phyloP scores from a whole-genome alignment of 53 echinoderm and acorn worm genomes.

The Stichopus horrens region DNA sequence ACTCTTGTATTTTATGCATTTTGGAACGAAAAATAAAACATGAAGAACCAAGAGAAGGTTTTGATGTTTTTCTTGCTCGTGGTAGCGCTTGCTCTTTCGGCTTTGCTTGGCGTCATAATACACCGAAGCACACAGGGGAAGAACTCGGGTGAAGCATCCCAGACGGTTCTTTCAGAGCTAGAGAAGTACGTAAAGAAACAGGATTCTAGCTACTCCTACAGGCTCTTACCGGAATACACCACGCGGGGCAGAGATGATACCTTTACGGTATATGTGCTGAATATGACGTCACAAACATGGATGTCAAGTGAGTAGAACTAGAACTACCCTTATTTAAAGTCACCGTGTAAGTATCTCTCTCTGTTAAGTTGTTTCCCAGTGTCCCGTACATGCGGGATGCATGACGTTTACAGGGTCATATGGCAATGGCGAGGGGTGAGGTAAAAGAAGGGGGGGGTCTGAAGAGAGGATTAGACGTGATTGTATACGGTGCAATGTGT shows the following conservation, averaged over 20 bases:
- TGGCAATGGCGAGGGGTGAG: no score
- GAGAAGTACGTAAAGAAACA: conserved; percentile 58
- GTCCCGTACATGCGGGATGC: no score
- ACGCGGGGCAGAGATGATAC: conserved; percentile 13
- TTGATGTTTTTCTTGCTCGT: background rate
- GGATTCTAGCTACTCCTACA: conserved; percentile 47
- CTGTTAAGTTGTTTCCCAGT: no score
- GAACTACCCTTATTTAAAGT: no score
- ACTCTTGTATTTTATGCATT: no score
- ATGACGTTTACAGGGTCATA: no score
- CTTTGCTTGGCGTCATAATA: background rate
- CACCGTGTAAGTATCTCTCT: no score
- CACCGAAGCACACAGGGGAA: conserved; percentile 22
- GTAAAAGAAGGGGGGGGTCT: no score
- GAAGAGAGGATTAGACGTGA: no score
- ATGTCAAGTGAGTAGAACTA: conserved; percentile 37
- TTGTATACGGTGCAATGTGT: no score
- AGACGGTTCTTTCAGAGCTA: background rate
- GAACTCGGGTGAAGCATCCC: background rate
- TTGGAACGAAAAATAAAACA: no score
- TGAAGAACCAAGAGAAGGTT: background rate
- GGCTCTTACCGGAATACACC: conserved; percentile 42
- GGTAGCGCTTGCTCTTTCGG: background rate
- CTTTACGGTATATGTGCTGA: conserved; percentile 44
- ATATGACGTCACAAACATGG: conserved; percentile 60